Percentiles rank a stretch among this genome's conserved stretches.
Evolutionary conservation across 2,888 invertebrate species (phyloP).

Genomic region (Biston stratarius): DNA sequence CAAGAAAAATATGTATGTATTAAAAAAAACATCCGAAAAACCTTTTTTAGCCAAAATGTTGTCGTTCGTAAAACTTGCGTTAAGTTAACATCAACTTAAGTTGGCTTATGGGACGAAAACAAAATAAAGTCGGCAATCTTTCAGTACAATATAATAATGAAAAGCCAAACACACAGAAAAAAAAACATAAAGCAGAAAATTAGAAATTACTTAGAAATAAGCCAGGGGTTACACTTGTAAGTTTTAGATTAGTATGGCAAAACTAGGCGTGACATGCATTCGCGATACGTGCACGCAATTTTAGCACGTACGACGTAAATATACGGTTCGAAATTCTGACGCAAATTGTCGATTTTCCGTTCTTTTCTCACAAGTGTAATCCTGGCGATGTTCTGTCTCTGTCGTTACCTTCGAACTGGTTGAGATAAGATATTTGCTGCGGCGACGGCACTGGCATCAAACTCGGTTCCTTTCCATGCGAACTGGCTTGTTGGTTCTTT

Average conservation of each 20-base stretch:
- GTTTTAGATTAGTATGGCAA: slow-evolving; percentile 44
- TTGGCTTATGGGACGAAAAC: slow-evolving; percentile 17
- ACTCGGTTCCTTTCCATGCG: slow-evolving; percentile 92
- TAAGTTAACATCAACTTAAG: background rate
- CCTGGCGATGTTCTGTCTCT: slow-evolving; percentile 59
- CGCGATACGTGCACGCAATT: slow-evolving; percentile 31
- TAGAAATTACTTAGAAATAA: slow-evolving; percentile 38
- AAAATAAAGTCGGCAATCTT: slow-evolving; percentile 17
- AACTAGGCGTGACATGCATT: slow-evolving; percentile 39
- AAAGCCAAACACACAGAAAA: slow-evolving; percentile 49
- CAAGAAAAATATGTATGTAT: background rate
- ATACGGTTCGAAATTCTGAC: slow-evolving; percentile 12
- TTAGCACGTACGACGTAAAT: slow-evolving; percentile 13
- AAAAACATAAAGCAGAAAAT: slow-evolving; percentile 51
- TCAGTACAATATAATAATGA: slow-evolving; percentile 40
- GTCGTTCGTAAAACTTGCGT: no score
- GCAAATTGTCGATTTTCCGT: slow-evolving; percentile 7
- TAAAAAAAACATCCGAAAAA: background rate
- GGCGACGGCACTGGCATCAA: slow-evolving; percentile 98
- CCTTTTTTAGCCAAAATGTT: background rate
- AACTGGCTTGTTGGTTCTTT: slow-evolving; percentile 78
- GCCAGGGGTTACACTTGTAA: slow-evolving; percentile 56
- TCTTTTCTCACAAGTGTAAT: slow-evolving; percentile 49
- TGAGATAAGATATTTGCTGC: slow-evolving; percentile 97
- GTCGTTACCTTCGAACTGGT: slow-evolving; percentile 94